These are phyloP conservation scores for Aproaerema taeniolella DNA, from an alignment of 2,888 invertebrate species.

Conservation along the genomic window DNA sequence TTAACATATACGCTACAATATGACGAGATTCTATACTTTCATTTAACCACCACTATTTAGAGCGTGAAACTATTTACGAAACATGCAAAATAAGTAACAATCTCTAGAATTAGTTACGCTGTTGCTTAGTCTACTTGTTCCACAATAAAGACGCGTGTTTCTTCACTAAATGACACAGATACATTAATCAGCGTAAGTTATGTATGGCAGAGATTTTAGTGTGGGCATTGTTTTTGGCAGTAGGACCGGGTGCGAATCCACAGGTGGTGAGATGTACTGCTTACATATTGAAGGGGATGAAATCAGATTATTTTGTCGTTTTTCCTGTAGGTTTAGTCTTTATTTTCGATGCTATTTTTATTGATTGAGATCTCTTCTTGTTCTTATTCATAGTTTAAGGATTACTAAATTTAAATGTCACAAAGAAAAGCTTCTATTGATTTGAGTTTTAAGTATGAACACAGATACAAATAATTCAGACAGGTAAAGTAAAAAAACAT, in stretches of 20 bases:
- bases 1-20: slow-evolving; percentile 10
- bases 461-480: not conserved
- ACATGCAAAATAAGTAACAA: slow-evolving; percentile 76
- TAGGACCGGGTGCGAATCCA: too few species aligned
- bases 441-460: not conserved
- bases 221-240: too few species aligned
- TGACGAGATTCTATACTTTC: slow-evolving; percentile 61
- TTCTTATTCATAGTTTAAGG: too few species aligned
- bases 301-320: too few species aligned
- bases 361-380: too few species aligned
- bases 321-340: too few species aligned
- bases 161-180: slow-evolving; percentile 61
- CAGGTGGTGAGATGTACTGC: too few species aligned
- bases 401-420: too few species aligned
- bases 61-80: slow-evolving; percentile 76
- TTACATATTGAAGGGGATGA: too few species aligned
- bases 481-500: not conserved
- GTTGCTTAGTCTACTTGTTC: slow-evolving; percentile 65
- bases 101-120: slow-evolving; percentile 74
- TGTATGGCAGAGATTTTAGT: too few species aligned
- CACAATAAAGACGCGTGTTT: slow-evolving; percentile 61
- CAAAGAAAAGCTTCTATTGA: not conserved
- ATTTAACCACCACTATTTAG: slow-evolving; percentile 63
- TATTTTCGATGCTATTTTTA: too few species aligned
- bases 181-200: slow-evolving; percentile 45